Evolutionary conservation across 2,888 invertebrate genomes (phyloP).

Genomic region (Zhuqinia jingwanae): DNA sequence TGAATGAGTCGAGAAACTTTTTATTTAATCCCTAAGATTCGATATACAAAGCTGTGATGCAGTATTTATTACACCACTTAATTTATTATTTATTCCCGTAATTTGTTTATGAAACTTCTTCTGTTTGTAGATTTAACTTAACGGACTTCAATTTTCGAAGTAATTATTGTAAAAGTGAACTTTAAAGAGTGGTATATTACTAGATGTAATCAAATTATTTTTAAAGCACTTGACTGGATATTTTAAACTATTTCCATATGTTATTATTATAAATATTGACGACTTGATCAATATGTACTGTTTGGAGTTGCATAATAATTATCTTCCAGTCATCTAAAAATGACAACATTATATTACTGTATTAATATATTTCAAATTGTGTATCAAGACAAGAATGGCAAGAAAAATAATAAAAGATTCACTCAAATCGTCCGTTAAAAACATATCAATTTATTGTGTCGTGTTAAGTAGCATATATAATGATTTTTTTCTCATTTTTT

Average conservation of each 20-base stretch:
- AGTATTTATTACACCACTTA: conserved; percentile 47
- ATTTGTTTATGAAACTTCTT: too few species aligned
- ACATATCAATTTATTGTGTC: conserved; percentile 66
- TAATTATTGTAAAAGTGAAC: too few species aligned
- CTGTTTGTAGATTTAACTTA: too few species aligned
- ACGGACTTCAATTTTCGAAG: too few species aligned
- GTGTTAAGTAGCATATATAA: conserved; percentile 26
- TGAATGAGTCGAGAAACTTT: background rate
- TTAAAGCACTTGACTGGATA: too few species aligned
- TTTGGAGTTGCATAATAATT: background rate
- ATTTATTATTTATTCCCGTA: background rate
- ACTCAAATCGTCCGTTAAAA: conserved; percentile 46
- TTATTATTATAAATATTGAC: too few species aligned
- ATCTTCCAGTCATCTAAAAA: background rate
- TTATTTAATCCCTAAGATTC: conserved; percentile 13
- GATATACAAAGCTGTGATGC: conserved; percentile 60
- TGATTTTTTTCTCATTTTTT: conserved; percentile 22
- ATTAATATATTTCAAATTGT: background rate
- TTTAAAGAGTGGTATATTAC: too few species aligned
- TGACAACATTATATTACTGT: background rate
- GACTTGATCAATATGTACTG: too few species aligned
- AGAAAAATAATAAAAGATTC: conserved; percentile 13
- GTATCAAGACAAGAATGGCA: background rate
- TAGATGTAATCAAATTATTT: too few species aligned
- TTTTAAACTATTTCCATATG: too few species aligned